A percentile compares a stretch with the other conserved stretches of the same genome.
Evolutionary conservation across 2,113 vertebrate genomes (phyloP).

Genomic region (Bufo bufo): DNA sequence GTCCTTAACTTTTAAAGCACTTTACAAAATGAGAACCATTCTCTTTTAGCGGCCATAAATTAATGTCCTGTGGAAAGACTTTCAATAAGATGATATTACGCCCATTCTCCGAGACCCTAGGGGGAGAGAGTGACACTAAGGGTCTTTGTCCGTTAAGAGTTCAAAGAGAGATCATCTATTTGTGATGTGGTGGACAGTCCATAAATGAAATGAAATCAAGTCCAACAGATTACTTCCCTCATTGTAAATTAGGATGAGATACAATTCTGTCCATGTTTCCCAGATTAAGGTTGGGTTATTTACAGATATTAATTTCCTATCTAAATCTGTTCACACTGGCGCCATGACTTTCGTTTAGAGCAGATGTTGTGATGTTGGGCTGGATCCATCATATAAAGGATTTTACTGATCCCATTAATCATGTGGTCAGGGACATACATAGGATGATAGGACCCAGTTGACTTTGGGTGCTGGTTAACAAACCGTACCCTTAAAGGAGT

Average conservation of each 20-base stretch:
- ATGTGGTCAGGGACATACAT: neutral
- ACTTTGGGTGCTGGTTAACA: no score
- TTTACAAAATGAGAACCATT: conserved; percentile 55
- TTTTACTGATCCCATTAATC: neutral
- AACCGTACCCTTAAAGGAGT: no score
- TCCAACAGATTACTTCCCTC: neutral
- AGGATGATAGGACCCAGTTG: neutral
- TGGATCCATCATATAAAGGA: neutral
- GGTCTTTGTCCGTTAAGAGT: conserved; percentile 49
- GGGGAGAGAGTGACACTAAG: conserved; percentile 37
- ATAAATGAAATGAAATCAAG: conserved; percentile 46
- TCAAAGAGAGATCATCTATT: conserved; percentile 57
- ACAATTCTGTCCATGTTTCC: neutral
- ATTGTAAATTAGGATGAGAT: neutral
- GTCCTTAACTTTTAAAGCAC: conserved; percentile 55
- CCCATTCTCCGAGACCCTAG: conserved; percentile 46
- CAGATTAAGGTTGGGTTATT: neutral
- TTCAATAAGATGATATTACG: conserved; percentile 56
- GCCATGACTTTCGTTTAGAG: neutral
- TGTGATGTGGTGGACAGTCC: conserved; percentile 46
- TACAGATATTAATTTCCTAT: neutral
- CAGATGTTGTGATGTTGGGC: no score
- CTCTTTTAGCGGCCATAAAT: conserved; percentile 53
- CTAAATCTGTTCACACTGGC: neutral
- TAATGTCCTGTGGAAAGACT: conserved; percentile 52